Evolutionary conservation across 2,888 invertebrate genomes (phyloP), one percentile per base, ranked within the genome.

Genomic region (Tubulanus polymorphus): DNA sequence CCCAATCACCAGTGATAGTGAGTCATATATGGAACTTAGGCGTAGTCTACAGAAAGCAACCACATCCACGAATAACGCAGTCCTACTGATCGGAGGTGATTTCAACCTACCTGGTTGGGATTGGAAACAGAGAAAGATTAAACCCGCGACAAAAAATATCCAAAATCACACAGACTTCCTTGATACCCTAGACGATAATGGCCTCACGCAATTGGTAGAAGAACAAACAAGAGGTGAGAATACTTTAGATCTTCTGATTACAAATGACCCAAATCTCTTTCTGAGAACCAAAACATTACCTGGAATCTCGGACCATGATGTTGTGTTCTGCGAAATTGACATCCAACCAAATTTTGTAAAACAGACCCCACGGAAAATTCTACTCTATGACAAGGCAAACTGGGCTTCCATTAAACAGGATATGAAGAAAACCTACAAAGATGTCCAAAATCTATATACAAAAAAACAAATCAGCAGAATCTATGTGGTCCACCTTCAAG

Each of bases 291-390:
- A 55, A 1, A 45, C 35, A 18, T 54, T 60, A 10, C 63, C 62
- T 1, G 60, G 60, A 12, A 51, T 62, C 1, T 59, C 59, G 3
- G 59, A 61, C 37, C 60, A 62, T 48, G 60, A 59, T 29, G 50
- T 53, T 20, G 58, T 59, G 1, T 51, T 48, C n/a, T 12, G 30
- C 0, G 56, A 62, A 26, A n/a, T 53, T 23, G 46, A 55, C 20
- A n/a, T 32, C 18, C n/a, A 45, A 12, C 29, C 48, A 15, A 32
- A 32, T 3, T 47, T n/a, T 8, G 12, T 25, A 12, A 56, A 20
- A 15, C 58, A 60, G 26, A 30, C 23, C 20, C 50, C 56, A 2
- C 25, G 58, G 1, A 37, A 48, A 23, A 59, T 57, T 2, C 56
- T 54, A 6, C 53, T 59, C 5, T 63, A 61, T 54, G 55, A 53